Base-by-base conservation (phyloP, 2,888 invertebrate genomes). In the Elysia crispata region DNA sequence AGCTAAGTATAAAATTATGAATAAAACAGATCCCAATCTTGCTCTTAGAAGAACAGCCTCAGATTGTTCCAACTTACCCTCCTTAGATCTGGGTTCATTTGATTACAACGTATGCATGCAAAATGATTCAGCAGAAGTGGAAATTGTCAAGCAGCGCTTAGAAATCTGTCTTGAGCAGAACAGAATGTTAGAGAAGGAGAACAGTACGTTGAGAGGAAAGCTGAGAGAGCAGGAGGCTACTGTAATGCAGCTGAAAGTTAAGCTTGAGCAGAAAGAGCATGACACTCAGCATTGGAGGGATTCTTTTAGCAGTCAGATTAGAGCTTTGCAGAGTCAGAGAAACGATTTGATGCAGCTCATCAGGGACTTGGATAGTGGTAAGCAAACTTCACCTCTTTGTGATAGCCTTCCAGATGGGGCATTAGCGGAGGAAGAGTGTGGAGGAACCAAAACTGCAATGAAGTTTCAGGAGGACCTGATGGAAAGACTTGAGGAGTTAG, bases 221-320 rank as follows among this genome's bases (percentile, higher is more conserved):
- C 75, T 90, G 28, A 85, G 87, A 67, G 87, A 90, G 62, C 89
- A 90, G 79, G 90, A 89, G 69, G 83, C 85, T 74, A 82, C 87
- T 15, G 88, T 89, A 11, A 54, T 87, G 28, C 83, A 87, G 25
- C 80, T 89, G 49, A 84, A 84, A 66, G 86, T 86, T 57, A 86
- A 83, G 64, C 75, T 88, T 15, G 73, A 82, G 23, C 81, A 81
- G 33, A 83, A 77, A 11, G 79, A 83, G 50, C 79, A 82, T 70
- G 83, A 81, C 23, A 76, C 82, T 57, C 85, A 85, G 28, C 85
- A 86, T 57, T 82, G 85, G 64, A 83, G 86, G 67, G 83, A 85
- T 49, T 83, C 87, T 8, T 87, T 88, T 82, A 86, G 85, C 23
- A 85, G 84, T 31, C 90, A 90, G 82, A 76, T 90, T 33, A 83